Evolutionary conservation across 1,140 invertebrate genomes (phyloP), one percentile per base, ranked within the genome.

Genomic region (Drosophila insularis): DNA sequence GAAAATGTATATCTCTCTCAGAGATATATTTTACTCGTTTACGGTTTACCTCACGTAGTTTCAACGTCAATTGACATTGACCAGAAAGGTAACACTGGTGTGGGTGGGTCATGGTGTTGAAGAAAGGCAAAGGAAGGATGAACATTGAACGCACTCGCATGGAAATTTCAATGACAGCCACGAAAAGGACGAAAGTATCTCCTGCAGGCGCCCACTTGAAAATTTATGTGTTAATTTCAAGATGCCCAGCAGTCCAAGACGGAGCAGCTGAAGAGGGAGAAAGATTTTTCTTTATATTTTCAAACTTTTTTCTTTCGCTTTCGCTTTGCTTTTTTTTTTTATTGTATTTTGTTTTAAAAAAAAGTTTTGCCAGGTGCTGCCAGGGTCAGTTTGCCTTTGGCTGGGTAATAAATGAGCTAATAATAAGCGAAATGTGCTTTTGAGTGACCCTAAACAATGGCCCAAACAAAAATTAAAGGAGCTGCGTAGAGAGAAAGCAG

Each of bases 151-250:
- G 80, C 81, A 89, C 77, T 90, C 89, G 79, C 62, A 90, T 89
- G 89, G 89, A 90, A 90, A 90, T 77, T 80, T 74, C 84, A 80
- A 81, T 87, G 84, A 89, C 84, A 87, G 68, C 56, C 55, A 63
- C 21, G 27, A 21, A 11, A 43, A 46, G 19, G 21, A 61, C 64
- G 31, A 13, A 72, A 76, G 76, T 71, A 69, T 79, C 84, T 64
- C 71, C 80, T 75, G 70, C 78, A 87, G 75, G 81, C 79, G 73
- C 79, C 82, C 82, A 87, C 82, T 87, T 86, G 77, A 81, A 85
- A 90, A 90, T 90, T 90, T 90, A 90, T 90, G 87, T 90, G 87
- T 90, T 90, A 90, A 90, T 90, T 90, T 90, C 71, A 81, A 90
- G 89, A 82, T 77, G 78, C 74, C 74, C 67, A 68, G 43, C 43